Evolutionary conservation across 2,888 invertebrate species (phyloP).

Genomic region (Podabrus alpinus): DNA sequence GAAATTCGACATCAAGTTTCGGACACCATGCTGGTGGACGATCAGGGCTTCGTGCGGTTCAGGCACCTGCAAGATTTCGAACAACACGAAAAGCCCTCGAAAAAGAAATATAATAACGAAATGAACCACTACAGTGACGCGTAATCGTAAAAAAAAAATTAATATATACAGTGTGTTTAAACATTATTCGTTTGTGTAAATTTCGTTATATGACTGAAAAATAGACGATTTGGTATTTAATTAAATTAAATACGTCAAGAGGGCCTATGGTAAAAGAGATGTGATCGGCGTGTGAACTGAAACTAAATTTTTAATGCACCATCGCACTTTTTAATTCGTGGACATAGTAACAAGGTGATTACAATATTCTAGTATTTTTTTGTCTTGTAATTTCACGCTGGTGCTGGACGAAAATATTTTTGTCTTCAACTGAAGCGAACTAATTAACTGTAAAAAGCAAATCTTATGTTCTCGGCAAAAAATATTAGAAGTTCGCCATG

Average conservation of each 20-base stretch:
- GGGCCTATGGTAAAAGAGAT: neutral
- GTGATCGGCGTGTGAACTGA: neutral
- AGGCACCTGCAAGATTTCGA: slow-evolving; percentile 59
- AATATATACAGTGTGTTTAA: neutral
- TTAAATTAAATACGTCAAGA: neutral
- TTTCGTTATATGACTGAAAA: neutral
- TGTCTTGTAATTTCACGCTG: neutral
- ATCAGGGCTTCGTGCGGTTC: slow-evolving; percentile 87
- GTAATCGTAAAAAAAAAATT: slow-evolving; percentile 37
- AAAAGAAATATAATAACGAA: slow-evolving; percentile 47
- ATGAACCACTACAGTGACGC: slow-evolving; percentile 53
- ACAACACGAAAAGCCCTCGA: slow-evolving; percentile 44
- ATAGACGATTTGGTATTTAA: neutral
- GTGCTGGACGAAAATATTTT: neutral
- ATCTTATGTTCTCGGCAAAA: neutral
- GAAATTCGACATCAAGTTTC: slow-evolving; percentile 62
- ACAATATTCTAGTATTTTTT: neutral
- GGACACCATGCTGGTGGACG: slow-evolving; percentile 83
- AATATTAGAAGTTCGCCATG: neutral
- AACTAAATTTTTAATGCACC: neutral
- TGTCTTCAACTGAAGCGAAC: neutral
- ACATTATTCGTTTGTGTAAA: neutral
- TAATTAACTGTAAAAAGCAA: neutral
- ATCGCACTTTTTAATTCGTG: neutral
- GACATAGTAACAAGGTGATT: neutral